A percentile compares a stretch with the other conserved stretches of the same genome.
Evolutionary conservation across 2,113 vertebrate species (phyloP).

Genomic region (Narcine bancroftii): DNA sequence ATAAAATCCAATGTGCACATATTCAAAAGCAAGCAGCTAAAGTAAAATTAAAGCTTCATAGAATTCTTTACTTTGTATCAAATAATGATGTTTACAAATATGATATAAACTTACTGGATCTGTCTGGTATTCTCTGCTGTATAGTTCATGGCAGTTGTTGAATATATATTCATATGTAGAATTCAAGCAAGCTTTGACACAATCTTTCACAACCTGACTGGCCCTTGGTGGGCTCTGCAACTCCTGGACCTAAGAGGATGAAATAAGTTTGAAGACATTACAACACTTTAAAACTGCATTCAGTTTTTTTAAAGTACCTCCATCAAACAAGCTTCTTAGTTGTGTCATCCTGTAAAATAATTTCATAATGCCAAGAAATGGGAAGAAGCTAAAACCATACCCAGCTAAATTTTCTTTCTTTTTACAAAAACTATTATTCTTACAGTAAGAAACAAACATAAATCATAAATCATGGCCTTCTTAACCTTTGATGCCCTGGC

Average conservation of each 20-base stretch:
- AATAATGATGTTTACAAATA: background rate
- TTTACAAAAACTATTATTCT: background rate
- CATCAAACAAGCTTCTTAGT: background rate
- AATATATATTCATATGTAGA: constrained; percentile 97
- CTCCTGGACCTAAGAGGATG: constrained; percentile 75
- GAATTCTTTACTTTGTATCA: background rate
- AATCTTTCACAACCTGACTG: constrained; percentile 95
- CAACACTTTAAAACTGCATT: background rate
- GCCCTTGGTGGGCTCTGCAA: constrained; percentile 89
- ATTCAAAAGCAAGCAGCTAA: background rate
- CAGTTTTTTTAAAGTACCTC: background rate
- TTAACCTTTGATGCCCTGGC: too few species aligned
- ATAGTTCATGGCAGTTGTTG: constrained; percentile 93
- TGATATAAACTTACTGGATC: constrained; percentile 67
- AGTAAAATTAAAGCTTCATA: background rate
- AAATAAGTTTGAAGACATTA: background rate
- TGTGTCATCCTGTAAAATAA: background rate
- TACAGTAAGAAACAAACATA: background rate
- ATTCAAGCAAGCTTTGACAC: constrained; percentile 94
- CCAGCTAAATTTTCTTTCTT: background rate
- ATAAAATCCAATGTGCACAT: background rate
- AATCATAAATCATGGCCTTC: too few species aligned
- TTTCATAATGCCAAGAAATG: too few species aligned
- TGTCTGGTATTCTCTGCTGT: constrained; percentile 92
- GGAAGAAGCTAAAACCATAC: background rate